These are phyloP conservation scores for Danionella cerebrum DNA, from an alignment of 2,113 vertebrate genomes.

Conservation along the genomic window DNA sequence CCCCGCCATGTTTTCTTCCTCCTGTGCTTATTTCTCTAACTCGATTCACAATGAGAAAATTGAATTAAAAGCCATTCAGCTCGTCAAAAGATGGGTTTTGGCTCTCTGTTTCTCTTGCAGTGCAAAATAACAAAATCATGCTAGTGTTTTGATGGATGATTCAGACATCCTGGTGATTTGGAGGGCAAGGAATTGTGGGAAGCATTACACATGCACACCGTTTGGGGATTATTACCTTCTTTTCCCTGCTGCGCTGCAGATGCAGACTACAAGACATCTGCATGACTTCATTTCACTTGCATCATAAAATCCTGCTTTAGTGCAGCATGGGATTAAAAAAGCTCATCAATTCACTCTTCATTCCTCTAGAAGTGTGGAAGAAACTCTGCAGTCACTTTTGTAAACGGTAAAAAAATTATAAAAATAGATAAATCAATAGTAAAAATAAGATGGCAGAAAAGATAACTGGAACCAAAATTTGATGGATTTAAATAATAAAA, in stretches of 20 bases:
- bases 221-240: constrained; percentile 3
- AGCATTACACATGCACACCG: neutral
- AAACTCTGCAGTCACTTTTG: neutral
- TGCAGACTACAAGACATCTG: neutral
- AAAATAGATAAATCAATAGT: too few relatives aligned
- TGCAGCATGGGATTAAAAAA: constrained; percentile 15
- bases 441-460: too few relatives aligned
- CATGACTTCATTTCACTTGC: neutral
- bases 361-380: neutral
- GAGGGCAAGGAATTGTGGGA: constrained; percentile 3
- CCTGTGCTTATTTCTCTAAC: constrained; percentile 37
- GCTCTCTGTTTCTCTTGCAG: neutral
- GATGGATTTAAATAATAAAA: too few relatives aligned
- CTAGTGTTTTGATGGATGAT: constrained; percentile 15
- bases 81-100: constrained; percentile 49
- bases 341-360: neutral
- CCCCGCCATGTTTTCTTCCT: neutral
- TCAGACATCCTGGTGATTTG: constrained; percentile 8
- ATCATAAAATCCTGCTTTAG: constrained; percentile 15
- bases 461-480: too few relatives aligned
- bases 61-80: constrained; percentile 55
- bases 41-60: constrained; percentile 52
- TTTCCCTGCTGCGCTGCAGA: constrained; percentile 3
- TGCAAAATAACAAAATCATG: constrained; percentile 21
- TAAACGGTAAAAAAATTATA: too few relatives aligned